These are phyloP conservation scores for Pycnonotus jocosus DNA, from an alignment of 2,113 vertebrate species.

Conservation along the genomic window DNA sequence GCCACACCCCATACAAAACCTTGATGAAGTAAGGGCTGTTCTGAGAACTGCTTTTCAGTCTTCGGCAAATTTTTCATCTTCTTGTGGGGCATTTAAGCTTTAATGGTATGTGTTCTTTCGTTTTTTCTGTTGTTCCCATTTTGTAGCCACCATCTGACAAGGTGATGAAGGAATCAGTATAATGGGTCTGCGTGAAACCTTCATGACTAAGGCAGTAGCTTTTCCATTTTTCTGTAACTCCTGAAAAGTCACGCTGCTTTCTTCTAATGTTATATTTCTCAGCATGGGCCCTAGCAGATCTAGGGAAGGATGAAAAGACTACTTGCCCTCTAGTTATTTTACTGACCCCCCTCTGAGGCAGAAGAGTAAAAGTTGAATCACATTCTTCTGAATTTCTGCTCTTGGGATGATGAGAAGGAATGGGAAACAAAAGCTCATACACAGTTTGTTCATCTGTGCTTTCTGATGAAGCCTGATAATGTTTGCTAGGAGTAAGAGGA, in stretches of 20 bases:
- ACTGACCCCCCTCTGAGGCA: neutral
- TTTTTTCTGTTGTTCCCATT: neutral
- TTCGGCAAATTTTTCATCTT: neutral
- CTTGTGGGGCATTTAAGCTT: neutral
- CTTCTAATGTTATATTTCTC: neutral
- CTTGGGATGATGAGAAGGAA: neutral
- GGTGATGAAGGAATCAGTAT: neutral
- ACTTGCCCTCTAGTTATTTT: neutral
- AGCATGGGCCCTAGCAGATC: neutral
- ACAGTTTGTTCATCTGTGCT: neutral
- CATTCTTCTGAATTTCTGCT: neutral
- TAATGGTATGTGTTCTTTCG: accelerated
- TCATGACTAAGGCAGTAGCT: neutral
- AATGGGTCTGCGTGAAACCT: neutral
- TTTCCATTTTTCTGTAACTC: neutral
- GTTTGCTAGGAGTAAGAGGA: neutral
- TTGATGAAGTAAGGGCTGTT: neutral
- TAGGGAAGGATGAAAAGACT: neutral
- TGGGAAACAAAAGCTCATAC: neutral
- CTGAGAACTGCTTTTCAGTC: neutral
- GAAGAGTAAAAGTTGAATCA: neutral
- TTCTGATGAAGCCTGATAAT: neutral
- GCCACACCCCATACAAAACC: neutral
- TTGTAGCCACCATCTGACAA: neutral
- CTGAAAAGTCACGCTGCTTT: neutral